Conservation (phyloP, 2,888 invertebrate genomes). For the Drosophila bunnanda region DNA sequence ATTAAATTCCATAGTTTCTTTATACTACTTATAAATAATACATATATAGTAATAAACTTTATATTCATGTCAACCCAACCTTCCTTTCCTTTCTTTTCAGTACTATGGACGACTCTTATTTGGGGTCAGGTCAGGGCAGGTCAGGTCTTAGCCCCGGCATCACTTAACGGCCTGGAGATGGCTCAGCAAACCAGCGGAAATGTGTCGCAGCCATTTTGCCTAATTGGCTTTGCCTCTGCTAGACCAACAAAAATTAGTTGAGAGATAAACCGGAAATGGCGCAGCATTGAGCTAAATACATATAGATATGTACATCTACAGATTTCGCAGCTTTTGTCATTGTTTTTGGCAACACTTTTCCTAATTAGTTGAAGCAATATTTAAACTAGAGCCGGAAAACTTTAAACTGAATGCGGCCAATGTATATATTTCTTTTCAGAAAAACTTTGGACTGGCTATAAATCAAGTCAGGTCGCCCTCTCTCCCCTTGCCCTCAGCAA, state of each 20-base stretch:
- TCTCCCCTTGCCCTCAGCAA: conserved; percentile 53
- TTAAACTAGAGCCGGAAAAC: conserved; percentile 60
- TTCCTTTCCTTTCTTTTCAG: background rate
- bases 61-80: background rate
- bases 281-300: conserved; percentile 58
- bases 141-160: conserved; percentile 16
- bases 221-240: conserved; percentile 70
- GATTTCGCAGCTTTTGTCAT: conserved; percentile 8
- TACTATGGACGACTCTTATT: background rate
- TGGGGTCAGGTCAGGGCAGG: conserved; percentile 42
- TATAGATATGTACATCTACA: conserved; percentile 26
- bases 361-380: conserved; percentile 72
- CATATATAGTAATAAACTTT: background rate
- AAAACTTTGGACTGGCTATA: conserved; percentile 58
- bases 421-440: conserved; percentile 24
- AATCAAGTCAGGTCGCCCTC: conserved; percentile 50
- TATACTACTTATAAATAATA: background rate
- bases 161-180: conserved; percentile 23
- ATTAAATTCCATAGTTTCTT: background rate
- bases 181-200: conserved; percentile 70
- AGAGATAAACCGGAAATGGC: conserved; percentile 76
- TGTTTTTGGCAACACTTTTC: conserved; percentile 70
- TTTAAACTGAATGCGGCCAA: conserved; percentile 59
- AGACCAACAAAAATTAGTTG: conserved; percentile 35
- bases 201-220: conserved; percentile 79